Percentiles rank a stretch among this genome's conserved stretches.
Evolutionary conservation across 2,113 vertebrate genomes (phyloP).

Genomic region (Pteropus alecto): DNA sequence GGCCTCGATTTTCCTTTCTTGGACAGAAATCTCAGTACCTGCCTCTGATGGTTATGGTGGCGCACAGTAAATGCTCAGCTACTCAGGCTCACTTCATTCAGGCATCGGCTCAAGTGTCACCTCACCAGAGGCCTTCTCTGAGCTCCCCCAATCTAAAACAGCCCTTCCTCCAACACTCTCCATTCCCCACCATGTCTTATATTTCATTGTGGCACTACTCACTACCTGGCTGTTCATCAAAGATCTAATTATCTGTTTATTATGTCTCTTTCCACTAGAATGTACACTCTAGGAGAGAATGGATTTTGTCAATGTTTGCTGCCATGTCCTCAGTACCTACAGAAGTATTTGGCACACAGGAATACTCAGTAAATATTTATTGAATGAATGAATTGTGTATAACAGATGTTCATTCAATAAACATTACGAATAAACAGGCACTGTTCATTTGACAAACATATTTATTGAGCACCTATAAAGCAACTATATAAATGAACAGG

Average conservation of each 20-base stretch:
- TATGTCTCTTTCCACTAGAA: not conserved
- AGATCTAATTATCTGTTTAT: not conserved
- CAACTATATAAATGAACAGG: not conserved
- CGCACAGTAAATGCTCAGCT: not conserved
- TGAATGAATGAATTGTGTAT: not conserved
- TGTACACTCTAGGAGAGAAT: not conserved
- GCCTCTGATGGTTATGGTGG: not conserved
- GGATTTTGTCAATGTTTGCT: not conserved
- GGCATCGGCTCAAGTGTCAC: not conserved
- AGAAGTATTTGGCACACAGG: not conserved
- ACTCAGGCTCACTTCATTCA: not conserved
- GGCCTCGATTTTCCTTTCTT: not conserved
- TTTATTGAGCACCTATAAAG: not conserved
- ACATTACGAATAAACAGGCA: not conserved
- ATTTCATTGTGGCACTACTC: not conserved
- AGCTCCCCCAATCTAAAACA: not conserved
- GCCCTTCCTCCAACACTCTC: not conserved
- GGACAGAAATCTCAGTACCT: not conserved
- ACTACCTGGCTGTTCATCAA: not conserved
- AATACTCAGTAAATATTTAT: not conserved
- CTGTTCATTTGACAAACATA: not conserved
- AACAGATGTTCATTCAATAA: conserved; percentile 7
- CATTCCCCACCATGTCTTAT: not conserved
- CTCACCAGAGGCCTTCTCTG: not conserved
- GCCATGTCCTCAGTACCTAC: not conserved